Conservation (phyloP, 23 tunicate genomes). For the Styela plicata region DNA sequence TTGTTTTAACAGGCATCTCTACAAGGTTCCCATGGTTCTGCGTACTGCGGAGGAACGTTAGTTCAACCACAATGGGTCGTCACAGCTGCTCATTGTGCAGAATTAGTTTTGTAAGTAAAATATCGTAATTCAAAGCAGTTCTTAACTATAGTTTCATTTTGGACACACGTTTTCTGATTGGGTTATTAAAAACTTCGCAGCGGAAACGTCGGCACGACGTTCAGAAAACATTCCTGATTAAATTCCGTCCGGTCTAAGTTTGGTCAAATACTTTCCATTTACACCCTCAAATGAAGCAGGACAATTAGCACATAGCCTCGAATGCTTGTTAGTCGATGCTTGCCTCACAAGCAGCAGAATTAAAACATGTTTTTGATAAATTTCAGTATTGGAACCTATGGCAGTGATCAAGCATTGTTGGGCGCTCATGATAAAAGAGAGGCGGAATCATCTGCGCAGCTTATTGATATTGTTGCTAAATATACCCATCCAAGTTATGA, state of each 20-base stretch:
- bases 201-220: too few species aligned
- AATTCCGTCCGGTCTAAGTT: too few species aligned
- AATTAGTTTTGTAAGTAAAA: conserved; percentile 57
- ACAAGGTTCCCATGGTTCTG: conserved; percentile 68
- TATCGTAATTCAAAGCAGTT: too few species aligned
- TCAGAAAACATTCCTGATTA: too few species aligned
- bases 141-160: too few species aligned
- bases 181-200: too few species aligned
- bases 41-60: conserved; percentile 88
- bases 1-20: conserved; percentile 32
- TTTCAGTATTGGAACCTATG: conserved; percentile 73
- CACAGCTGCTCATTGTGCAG: conserved; percentile 90
- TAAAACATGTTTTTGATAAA: too few species aligned
- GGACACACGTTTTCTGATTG: too few species aligned
- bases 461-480: conserved; percentile 44
- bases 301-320: too few species aligned
- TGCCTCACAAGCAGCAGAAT: neutral
- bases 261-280: too few species aligned
- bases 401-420: conserved; percentile 57
- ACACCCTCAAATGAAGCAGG: too few species aligned
- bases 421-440: conserved; percentile 58
- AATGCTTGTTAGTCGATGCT: too few species aligned
- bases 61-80: conserved; percentile 66
- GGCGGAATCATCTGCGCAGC: conserved; percentile 41
- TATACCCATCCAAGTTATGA: conserved; percentile 59